Evolutionary conservation across 2,113 vertebrate genomes (phyloP).

Genomic region (Oreochromis spilurus): DNA sequence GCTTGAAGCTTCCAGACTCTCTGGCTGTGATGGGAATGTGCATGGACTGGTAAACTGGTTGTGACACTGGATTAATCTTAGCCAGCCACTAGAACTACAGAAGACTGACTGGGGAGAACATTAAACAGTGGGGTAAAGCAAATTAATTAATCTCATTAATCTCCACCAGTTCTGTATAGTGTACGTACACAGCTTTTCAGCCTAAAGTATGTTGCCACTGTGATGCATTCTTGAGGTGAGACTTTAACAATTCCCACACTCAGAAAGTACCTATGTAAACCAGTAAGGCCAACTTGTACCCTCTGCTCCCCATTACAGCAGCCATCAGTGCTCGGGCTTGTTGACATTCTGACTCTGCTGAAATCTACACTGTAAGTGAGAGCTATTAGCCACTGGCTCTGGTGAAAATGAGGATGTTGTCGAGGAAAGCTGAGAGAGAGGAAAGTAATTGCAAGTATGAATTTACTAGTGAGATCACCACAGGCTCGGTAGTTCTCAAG

Average conservation of each 20-base stretch:
- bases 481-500: not conserved
- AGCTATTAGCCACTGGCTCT: constrained; percentile 9
- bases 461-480: not conserved
- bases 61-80: constrained; percentile 34
- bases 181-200: not conserved
- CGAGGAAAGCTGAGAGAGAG: not conserved
- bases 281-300: not conserved
- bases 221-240: not conserved
- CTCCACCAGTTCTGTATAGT: not conserved
- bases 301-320: constrained; percentile 5
- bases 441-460: not conserved
- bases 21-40: constrained; percentile 24
- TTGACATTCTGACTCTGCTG: constrained; percentile 18
- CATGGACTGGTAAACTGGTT: constrained; percentile 32
- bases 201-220: not conserved
- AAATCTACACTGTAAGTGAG: constrained; percentile 8
- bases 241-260: not conserved
- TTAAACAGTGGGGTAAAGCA: not conserved
- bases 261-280: not conserved
- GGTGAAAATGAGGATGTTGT: not conserved
- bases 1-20: not conserved
- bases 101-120: not conserved
- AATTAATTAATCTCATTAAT: not conserved
- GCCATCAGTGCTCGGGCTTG: not conserved
- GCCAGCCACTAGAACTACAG: not conserved